These are phyloP conservation scores for Amazona ochrocephala DNA, from an alignment of 2,797 vertebrate species.

Conservation along the genomic window DNA sequence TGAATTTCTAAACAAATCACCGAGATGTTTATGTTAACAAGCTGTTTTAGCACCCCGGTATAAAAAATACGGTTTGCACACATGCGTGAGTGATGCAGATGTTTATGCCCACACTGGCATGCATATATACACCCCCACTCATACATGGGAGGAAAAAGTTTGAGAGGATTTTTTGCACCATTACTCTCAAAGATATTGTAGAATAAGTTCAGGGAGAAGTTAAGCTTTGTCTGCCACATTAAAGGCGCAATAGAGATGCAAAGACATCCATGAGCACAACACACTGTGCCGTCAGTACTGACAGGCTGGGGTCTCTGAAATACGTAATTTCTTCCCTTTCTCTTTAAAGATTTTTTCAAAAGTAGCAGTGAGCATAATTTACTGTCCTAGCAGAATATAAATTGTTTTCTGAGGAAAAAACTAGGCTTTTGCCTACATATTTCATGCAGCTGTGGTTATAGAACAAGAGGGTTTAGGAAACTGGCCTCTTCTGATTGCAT, in stretches of 20 bases:
- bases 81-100: accelerated
- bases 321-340: not conserved
- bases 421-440: not conserved
- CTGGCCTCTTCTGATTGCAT: not conserved
- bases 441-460: constrained; percentile 28
- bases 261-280: not conserved
- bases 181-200: not conserved
- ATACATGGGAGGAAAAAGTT: not conserved
- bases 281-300: not conserved
- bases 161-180: not conserved
- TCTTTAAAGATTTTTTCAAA: not conserved
- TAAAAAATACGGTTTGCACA: not conserved
- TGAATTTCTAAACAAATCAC: not conserved
- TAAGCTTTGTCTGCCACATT: not conserved
- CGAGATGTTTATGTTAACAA: not conserved
- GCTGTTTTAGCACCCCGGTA: not conserved
- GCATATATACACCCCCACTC: accelerated
- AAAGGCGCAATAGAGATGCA: not conserved
- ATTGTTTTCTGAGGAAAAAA: constrained; percentile 32
- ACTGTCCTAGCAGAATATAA: constrained; percentile 2
- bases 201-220: not conserved
- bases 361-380: constrained; percentile 7
- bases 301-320: not conserved
- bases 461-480: not conserved
- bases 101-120: not conserved